Evolutionary conservation across 2,113 vertebrate species (phyloP), one percentile per base, ranked within the genome.

Genomic region (Tragelaphus scriptus): DNA sequence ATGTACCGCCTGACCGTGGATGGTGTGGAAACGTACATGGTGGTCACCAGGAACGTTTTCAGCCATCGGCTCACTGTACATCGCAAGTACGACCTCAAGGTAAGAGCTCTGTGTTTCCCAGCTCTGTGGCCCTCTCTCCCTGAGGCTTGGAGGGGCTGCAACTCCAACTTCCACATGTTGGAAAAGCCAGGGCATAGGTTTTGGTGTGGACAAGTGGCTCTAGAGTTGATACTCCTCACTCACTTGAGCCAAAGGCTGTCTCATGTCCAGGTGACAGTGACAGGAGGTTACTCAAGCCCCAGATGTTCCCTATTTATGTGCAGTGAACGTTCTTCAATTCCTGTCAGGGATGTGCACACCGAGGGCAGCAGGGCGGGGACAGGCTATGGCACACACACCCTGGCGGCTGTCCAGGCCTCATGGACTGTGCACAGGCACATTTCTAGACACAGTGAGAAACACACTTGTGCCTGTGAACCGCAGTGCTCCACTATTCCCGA

Each of bases 1-100:
- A 99, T 99, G 99, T 99, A 99, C 98, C 98, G 99, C 81, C 99
- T 99, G 91, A 99, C 99, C 0, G 99, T 99, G 99, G 99, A 99
- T 0, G 99, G 99, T 0, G 99, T 99, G 97, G 99, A 99, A 96
- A 99, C 99, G 32, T 99, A 99, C 98, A 99, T 99, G 99, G 99
- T 99, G 91, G 99, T 99, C 71, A 99, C 99, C 93, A 99, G 99
- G 94, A 99, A 99, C 1, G 99, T 99, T 25, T 99, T 99, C 98
- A 99, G 99, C 98, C 99, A 99, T 98, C 99, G 99, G 81, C 99
- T 99, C 84, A 99, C 99, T 0, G 99, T 99, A 44, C 99, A 99
- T 98, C 99, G 99, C 98, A 99, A 99, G 84, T 99, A 99, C 0
- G 99, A 99, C 99, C 99, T 99, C 84, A 99, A 99, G 99, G 99